Evolutionary conservation across 2,113 vertebrate species (phyloP).

Genomic region (Tichodroma muraria): DNA sequence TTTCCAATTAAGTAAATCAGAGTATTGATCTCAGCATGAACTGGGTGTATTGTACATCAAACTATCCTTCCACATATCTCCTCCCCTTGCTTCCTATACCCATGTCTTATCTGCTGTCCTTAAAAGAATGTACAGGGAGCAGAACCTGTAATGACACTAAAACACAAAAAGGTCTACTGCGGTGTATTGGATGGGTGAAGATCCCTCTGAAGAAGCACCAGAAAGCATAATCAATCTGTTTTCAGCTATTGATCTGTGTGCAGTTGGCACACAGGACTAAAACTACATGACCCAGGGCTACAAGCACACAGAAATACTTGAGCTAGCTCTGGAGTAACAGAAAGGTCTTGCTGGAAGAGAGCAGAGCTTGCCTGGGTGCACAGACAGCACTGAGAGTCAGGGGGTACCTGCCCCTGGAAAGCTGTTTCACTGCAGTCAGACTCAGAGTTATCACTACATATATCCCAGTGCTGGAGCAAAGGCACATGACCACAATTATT

Average conservation of each 20-base stretch:
- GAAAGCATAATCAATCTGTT: background rate
- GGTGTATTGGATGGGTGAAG: background rate
- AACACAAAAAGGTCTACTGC: fast-evolving
- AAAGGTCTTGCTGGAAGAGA: background rate
- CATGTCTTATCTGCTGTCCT: background rate
- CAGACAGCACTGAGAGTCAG: background rate
- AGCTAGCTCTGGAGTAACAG: background rate
- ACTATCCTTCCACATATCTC: background rate
- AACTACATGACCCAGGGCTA: background rate
- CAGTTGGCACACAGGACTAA: background rate
- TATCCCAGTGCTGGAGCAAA: background rate
- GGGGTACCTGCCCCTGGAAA: background rate
- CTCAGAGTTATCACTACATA: background rate
- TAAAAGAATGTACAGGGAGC: background rate
- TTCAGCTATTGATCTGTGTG: background rate
- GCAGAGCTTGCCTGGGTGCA: background rate
- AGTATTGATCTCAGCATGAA: background rate
- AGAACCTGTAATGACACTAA: background rate
- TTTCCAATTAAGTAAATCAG: background rate
- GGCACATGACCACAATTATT: background rate
- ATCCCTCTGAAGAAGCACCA: background rate
- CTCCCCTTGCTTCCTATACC: background rate
- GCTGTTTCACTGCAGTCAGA: background rate
- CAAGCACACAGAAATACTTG: background rate
- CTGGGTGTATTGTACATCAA: background rate